These are phyloP conservation scores for Tupaia chinensis DNA, from an alignment of 2,113 vertebrate genomes.

Conservation along the genomic window DNA sequence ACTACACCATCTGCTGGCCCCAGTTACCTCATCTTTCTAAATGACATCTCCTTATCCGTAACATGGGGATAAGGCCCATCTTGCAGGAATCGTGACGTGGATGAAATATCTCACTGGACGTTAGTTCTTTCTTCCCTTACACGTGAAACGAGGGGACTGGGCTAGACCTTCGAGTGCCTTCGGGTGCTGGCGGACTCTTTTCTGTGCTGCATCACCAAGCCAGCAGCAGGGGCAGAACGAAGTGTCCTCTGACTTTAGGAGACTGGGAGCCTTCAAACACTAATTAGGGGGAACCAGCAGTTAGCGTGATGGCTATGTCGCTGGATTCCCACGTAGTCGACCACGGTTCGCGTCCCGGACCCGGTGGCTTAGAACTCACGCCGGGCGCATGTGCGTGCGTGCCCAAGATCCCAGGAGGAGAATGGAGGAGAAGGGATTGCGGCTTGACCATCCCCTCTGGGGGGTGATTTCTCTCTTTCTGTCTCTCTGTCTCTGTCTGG, in stretches of 20 bases:
- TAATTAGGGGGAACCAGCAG: not conserved
- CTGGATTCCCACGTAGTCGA: too few species aligned
- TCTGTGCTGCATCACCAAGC: not conserved
- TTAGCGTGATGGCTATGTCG: too few species aligned
- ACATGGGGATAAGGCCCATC: not conserved
- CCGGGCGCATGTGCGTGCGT: too few species aligned
- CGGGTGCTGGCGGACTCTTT: not conserved
- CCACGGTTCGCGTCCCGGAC: too few species aligned
- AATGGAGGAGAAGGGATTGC: too few species aligned
- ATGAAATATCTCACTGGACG: not conserved
- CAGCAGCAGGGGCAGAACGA: not conserved
- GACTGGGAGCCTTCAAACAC: not conserved
- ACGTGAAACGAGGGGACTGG: not conserved
- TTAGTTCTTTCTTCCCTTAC: not conserved
- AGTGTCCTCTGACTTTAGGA: not conserved
- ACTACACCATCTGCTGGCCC: too few species aligned
- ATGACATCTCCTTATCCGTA: not conserved
- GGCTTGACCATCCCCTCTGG: too few species aligned
- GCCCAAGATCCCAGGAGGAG: too few species aligned
- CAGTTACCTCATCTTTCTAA: not conserved
- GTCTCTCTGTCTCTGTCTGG: too few species aligned
- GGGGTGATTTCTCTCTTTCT: too few species aligned
- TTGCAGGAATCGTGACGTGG: not conserved
- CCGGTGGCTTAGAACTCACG: too few species aligned
- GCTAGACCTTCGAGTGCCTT: not conserved